Base-by-base conservation (phyloP, 1,140 invertebrate species). In the Pogonomyrmex barbatus region DNA sequence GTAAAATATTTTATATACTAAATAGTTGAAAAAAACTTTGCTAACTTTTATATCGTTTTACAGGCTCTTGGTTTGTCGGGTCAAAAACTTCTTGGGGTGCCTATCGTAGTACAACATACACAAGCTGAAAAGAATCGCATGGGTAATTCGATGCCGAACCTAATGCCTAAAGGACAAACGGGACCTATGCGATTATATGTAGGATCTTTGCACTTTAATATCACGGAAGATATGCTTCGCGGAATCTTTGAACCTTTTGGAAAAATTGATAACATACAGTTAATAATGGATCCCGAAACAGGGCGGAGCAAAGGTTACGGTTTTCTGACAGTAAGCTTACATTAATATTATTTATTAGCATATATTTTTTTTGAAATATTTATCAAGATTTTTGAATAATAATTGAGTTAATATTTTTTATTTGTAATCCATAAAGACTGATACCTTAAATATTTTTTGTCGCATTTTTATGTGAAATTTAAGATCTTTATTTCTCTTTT, bases 241-340 rank as follows among this genome's bases (percentile, higher is more conserved):
- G 98, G 98, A 42, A 99, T 99, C 85, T 99, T 99, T 96, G 99
- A 99, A 95, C 99, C 99, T 1, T 99, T 99, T 96, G 99, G 99
- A 76, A 99, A 99, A 96, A 99, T 99, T 93, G 99, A 99, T 93
- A 98, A 98, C 87, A 99, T 99, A 91, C 98, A 99, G 94, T 95
- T 99, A 33, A 99, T 99, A 91, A 98, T 97, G 95, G 99, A 99
- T 95, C 97, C 97, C 45, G 99, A 99, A 95, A 98, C 98, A 47
- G 98, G 98, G 36, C 96, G 98, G 87, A 99, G 99, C 12, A 99
- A 99, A 96, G 99, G 99, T 71, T 99, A 99, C 95, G 99, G 99
- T 10, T 99, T 99, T 95, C 97, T 99, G 78, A 99, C 98, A 91
- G 98, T 99, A 96, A 97, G 96, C 96, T 86, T 87, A 50, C 56